A percentile compares a stretch with the other conserved stretches of the same genome.
These are phyloP conservation scores for Grammomys surdaster DNA, from an alignment of 2,113 vertebrate genomes.

Conservation along the genomic window DNA sequence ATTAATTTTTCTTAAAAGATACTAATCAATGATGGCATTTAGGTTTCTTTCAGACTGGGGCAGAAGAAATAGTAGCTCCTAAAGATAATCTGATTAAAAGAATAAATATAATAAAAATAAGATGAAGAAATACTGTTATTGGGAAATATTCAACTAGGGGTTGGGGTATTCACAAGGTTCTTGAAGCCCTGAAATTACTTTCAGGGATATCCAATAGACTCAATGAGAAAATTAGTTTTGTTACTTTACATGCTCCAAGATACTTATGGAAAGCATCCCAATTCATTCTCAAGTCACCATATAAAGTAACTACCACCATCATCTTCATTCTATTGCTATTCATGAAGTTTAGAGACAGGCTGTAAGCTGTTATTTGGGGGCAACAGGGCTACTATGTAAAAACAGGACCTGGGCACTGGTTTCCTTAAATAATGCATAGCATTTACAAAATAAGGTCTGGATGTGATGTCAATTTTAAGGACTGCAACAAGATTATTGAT, in stretches of 20 bases:
- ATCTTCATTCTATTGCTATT: not conserved
- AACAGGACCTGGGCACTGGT: not conserved
- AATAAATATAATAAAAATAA: slow-evolving; percentile 47
- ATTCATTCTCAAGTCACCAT: slow-evolving; percentile 41
- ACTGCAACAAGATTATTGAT: slow-evolving; percentile 41
- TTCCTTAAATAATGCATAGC: slow-evolving; percentile 41
- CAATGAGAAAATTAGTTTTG: slow-evolving; percentile 47
- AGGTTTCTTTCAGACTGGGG: slow-evolving; percentile 36
- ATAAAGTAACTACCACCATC: not conserved
- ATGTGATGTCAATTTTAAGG: slow-evolving; percentile 33
- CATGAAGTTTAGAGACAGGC: slow-evolving; percentile 1
- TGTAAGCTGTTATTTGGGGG: slow-evolving; percentile 20
- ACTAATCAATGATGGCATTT: slow-evolving; percentile 20
- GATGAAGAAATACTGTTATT: slow-evolving; percentile 17
- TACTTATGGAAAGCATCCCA: not conserved
- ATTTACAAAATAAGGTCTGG: slow-evolving; percentile 16
- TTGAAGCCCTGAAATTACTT: slow-evolving; percentile 42
- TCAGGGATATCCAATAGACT: slow-evolving; percentile 44
- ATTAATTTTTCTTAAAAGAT: slow-evolving; percentile 46
- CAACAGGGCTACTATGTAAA: not conserved
- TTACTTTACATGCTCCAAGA: not conserved
- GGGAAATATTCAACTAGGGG: slow-evolving; percentile 4
- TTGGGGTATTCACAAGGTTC: not conserved
- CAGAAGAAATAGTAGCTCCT: slow-evolving; percentile 16
- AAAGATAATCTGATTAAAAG: slow-evolving; percentile 28